Evolutionary conservation across 1,140 invertebrate genomes (phyloP).

Genomic region (Glossosoma conforme): DNA sequence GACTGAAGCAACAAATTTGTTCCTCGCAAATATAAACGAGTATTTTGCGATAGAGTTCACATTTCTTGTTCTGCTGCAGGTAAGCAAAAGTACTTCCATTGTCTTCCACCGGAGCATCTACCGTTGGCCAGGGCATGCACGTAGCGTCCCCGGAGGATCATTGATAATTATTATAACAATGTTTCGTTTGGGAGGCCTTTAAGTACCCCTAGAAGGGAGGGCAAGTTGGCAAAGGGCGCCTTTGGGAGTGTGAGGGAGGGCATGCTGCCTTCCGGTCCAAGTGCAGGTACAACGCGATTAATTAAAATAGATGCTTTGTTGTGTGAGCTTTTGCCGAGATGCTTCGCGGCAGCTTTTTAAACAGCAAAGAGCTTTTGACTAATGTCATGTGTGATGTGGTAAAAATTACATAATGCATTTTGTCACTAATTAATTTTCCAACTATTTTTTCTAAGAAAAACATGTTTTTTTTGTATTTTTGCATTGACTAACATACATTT

Average conservation of each 20-base stretch:
- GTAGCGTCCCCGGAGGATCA: constrained; percentile 24
- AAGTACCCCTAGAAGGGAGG: constrained; percentile 22
- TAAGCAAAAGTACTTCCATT: no score
- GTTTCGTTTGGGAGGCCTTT: constrained; percentile 32
- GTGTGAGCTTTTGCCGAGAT: neutral
- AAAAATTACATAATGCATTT: no score
- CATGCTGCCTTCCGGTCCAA: constrained; percentile 28
- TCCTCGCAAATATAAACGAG: no score
- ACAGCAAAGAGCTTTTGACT: neutral
- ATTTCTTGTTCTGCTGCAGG: no score
- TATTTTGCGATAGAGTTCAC: no score
- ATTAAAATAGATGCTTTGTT: constrained; percentile 31
- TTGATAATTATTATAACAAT: constrained; percentile 34
- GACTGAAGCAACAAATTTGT: no score
- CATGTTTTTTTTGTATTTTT: no score
- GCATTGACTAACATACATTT: no score
- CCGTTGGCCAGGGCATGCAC: constrained; percentile 16
- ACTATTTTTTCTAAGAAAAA: no score
- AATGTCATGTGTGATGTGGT: no score
- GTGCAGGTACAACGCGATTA: constrained; percentile 30
- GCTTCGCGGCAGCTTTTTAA: neutral
- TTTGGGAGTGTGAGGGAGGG: constrained; percentile 26
- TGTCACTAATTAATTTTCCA: no score
- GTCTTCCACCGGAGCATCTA: no score
- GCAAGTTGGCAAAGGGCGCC: constrained; percentile 30